phyloP scores from a whole-genome alignment of 2,888 invertebrate genomes.

The Eumerus sabulonum region DNA sequence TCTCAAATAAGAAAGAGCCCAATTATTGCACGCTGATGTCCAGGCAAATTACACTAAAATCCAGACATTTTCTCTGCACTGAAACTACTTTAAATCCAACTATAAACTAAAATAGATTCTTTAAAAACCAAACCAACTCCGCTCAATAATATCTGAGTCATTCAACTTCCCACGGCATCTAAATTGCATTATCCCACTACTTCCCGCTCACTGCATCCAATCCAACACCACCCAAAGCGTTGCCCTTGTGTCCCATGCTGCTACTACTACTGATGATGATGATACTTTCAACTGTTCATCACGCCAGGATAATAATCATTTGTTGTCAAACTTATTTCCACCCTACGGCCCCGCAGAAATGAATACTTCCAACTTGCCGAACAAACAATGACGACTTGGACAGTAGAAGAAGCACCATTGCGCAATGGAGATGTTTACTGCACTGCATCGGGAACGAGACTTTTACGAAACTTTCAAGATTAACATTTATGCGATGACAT shows the following conservation, averaged over 20 bases:
- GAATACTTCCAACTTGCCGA: background rate
- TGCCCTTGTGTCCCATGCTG: background rate
- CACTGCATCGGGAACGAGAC: slow-evolving; percentile 1
- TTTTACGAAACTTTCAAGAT: slow-evolving; percentile 23
- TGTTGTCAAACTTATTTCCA: slow-evolving; percentile 13
- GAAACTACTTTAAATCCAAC: no score
- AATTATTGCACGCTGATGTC: no score
- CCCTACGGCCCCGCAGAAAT: background rate
- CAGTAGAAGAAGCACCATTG: no score
- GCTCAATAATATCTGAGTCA: background rate
- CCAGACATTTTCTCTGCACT: background rate
- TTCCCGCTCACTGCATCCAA: background rate
- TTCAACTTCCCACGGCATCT: slow-evolving; percentile 10
- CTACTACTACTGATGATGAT: slow-evolving; percentile 9
- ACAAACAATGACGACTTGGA: background rate
- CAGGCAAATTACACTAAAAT: no score
- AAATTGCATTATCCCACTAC: slow-evolving; percentile 6
- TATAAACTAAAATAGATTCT: no score
- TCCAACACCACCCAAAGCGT: no score
- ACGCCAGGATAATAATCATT: slow-evolving; percentile 16
- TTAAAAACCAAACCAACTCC: no score
- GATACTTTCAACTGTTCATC: slow-evolving; percentile 22
- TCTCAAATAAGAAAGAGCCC: no score
- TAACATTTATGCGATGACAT: slow-evolving; percentile 39
- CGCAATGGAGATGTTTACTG: background rate